Conservation (phyloP, 1,140 invertebrate genomes). For the Drosophila obscura region DNA sequence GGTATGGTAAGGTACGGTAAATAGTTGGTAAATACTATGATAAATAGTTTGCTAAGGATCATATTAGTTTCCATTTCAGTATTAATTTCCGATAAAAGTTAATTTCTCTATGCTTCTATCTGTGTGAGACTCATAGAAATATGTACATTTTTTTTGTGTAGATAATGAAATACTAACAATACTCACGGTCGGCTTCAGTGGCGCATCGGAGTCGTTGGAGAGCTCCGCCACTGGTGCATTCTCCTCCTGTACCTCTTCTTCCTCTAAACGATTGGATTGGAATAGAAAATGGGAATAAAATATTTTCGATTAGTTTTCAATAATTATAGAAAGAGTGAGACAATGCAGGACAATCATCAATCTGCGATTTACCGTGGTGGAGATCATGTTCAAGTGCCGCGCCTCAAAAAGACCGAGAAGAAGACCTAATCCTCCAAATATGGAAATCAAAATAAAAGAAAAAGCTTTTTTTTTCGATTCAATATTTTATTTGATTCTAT, state of each 20-base stretch:
- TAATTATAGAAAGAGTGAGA: slow-evolving; percentile 1
- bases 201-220: slow-evolving; percentile 81
- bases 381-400: slow-evolving; percentile 29
- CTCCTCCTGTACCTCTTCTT: slow-evolving; percentile 76
- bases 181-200: slow-evolving; percentile 80
- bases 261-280: slow-evolving; percentile 54
- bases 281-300: background rate
- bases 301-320: slow-evolving; percentile 4
- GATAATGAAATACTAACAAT: slow-evolving; percentile 1
- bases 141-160: too few species aligned
- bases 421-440: too few species aligned
- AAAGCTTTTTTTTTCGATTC: slow-evolving; percentile 68
- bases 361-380: slow-evolving; percentile 9
- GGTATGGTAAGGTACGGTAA: too few species aligned
- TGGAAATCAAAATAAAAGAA: slow-evolving; percentile 22
- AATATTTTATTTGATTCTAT: slow-evolving; percentile 83
- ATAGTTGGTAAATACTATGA: too few species aligned
- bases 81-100: too few species aligned
- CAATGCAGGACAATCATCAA: background rate
- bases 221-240: slow-evolving; percentile 76
- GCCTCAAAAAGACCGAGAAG: background rate
- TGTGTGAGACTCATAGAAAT: too few species aligned
- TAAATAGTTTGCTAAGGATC: too few species aligned
- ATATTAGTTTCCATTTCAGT: too few species aligned
- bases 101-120: too few species aligned